These are phyloP conservation scores for Oegoconia quadripuncta DNA, from an alignment of 2,888 invertebrate genomes.

Conservation along the genomic window DNA sequence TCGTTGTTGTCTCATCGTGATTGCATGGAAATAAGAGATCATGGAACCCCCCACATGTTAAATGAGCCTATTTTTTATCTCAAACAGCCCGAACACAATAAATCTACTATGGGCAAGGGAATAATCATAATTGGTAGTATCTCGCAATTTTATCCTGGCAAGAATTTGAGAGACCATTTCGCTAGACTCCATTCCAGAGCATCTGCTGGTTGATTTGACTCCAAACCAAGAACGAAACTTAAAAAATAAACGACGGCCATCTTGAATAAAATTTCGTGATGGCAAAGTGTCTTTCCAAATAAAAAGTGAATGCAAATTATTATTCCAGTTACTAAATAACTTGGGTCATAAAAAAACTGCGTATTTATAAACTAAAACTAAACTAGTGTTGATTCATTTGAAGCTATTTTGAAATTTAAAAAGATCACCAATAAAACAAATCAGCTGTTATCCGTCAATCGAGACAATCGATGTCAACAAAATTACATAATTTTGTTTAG, in stretches of 20 bases:
- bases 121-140: too few relatives aligned
- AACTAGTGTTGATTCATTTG: slow-evolving; percentile 22
- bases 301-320: slow-evolving; percentile 49
- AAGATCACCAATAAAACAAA: slow-evolving; percentile 73
- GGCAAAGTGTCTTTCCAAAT: slow-evolving; percentile 61
- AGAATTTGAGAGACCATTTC: too few relatives aligned
- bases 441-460: slow-evolving; percentile 79
- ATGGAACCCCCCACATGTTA: too few relatives aligned
- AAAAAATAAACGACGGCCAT: slow-evolving; percentile 50
- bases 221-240: too few relatives aligned
- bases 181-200: too few relatives aligned
- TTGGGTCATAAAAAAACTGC: slow-evolving; percentile 34
- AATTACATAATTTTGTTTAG: slow-evolving; percentile 80
- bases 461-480: slow-evolving; percentile 73
- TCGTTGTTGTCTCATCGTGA: too few relatives aligned
- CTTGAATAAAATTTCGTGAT: slow-evolving; percentile 62
- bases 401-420: slow-evolving; percentile 41
- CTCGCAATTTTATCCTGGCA: too few relatives aligned
- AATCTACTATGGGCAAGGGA: too few relatives aligned
- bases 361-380: slow-evolving; percentile 34
- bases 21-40: too few relatives aligned
- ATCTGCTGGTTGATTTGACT: too few relatives aligned
- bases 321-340: slow-evolving; percentile 30
- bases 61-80: too few relatives aligned
- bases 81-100: too few relatives aligned